These are phyloP conservation scores for Myotis brandtii DNA, from an alignment of 2,113 vertebrate genomes.

Conservation along the genomic window DNA sequence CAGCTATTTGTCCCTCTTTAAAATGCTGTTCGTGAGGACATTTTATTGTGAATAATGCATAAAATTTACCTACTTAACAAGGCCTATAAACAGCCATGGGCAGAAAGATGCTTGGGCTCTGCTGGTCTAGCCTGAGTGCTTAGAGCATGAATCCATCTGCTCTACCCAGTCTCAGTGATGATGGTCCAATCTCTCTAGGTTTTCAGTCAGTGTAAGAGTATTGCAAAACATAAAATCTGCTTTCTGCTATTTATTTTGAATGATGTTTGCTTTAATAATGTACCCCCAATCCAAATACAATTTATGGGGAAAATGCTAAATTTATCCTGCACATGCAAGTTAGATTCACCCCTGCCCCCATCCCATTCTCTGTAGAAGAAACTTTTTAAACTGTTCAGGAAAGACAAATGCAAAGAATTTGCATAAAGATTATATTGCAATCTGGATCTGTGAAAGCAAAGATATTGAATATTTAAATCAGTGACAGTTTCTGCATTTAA, in stretches of 20 bases:
- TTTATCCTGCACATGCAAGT: slow-evolving; percentile 4
- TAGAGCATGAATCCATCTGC: slow-evolving; percentile 55
- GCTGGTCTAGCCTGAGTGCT: background rate
- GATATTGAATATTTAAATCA: slow-evolving; percentile 51
- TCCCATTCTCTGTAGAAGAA: background rate
- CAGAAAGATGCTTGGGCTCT: background rate
- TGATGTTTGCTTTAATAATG: slow-evolving; percentile 24
- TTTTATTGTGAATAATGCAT: slow-evolving; percentile 49
- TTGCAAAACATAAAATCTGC: slow-evolving; percentile 51
- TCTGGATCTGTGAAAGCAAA: slow-evolving; percentile 37
- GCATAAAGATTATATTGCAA: background rate
- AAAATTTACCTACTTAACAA: slow-evolving; percentile 38
- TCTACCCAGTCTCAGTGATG: slow-evolving; percentile 31
- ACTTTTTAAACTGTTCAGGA: background rate
- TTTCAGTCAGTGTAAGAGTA: slow-evolving; percentile 43
- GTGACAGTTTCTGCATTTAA: slow-evolving; percentile 20
- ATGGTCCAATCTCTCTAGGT: background rate
- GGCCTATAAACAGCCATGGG: background rate
- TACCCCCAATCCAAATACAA: slow-evolving; percentile 34
- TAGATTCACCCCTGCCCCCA: background rate
- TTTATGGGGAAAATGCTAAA: background rate
- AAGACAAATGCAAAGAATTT: slow-evolving; percentile 56
- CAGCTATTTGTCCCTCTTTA: slow-evolving; percentile 1
- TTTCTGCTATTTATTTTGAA: slow-evolving; percentile 52
- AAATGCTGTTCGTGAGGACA: background rate